These are phyloP conservation scores for Dione juno DNA, from an alignment of 2,888 invertebrate species.

Conservation along the genomic window DNA sequence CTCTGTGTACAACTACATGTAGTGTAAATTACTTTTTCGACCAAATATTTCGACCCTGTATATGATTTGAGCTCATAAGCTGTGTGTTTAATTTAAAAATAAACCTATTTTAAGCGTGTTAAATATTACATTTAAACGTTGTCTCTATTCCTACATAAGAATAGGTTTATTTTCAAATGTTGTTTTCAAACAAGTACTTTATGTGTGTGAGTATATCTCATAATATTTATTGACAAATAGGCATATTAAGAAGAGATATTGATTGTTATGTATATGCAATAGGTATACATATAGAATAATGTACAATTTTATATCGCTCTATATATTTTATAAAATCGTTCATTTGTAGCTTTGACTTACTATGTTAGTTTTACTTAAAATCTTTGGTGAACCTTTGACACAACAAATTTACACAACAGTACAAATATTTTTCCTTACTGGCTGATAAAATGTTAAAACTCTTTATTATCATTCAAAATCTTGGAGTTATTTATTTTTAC, in stretches of 20 bases:
- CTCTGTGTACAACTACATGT: conserved; percentile 21
- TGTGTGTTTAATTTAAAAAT: conserved; percentile 20
- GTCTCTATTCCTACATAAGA: background rate
- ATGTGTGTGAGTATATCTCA: conserved; percentile 17
- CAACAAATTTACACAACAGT: background rate
- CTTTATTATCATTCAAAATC: too few relatives aligned
- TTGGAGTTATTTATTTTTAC: too few relatives aligned
- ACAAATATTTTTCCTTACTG: too few relatives aligned
- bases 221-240: background rate
- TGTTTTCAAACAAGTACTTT: conserved; percentile 20
- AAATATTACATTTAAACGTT: background rate
- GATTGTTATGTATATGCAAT: background rate
- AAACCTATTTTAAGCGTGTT: conserved; percentile 23
- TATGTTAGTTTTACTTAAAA: background rate
- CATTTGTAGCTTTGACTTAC: background rate
- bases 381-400: background rate
- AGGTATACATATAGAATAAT: background rate
- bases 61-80: conserved; percentile 14
- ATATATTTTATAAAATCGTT: background rate
- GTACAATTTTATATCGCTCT: conserved; percentile 2
- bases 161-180: conserved; percentile 32
- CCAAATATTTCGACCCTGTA: conserved; percentile 35
- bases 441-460: too few relatives aligned
- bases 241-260: background rate
- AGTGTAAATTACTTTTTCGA: conserved; percentile 32